phyloP scores from a whole-genome alignment of 2,888 invertebrate genomes.

The Pristionchus entomophagus region DNA sequence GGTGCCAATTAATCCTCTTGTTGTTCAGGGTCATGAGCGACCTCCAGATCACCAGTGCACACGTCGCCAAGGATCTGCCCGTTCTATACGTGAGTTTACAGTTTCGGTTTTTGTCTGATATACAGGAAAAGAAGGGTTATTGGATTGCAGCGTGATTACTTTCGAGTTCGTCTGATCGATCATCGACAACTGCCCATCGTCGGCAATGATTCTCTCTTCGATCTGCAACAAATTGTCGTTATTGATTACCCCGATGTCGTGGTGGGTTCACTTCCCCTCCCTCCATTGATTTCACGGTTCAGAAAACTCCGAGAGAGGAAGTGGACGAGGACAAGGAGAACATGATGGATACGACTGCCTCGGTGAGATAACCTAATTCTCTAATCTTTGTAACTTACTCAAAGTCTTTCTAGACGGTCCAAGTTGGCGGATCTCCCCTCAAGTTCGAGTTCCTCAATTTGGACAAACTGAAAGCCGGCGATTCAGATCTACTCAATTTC shows the following conservation, averaged over 20 bases:
- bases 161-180: conserved; percentile 28
- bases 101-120: neutral
- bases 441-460: conserved; percentile 24
- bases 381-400: neutral
- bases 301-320: neutral
- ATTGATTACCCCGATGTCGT: conserved; percentile 19
- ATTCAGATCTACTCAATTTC: conserved; percentile 10
- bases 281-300: neutral
- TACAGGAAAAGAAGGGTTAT: too few relatives aligned
- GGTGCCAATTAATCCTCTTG: too few relatives aligned
- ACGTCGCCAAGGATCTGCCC: neutral
- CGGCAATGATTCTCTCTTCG: neutral
- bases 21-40: neutral
- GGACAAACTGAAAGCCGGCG: conserved; percentile 13
- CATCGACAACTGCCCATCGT: neutral
- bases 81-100: neutral
- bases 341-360: neutral
- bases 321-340: conserved; percentile 39
- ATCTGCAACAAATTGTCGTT: neutral
- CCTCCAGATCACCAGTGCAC: conserved; percentile 6
- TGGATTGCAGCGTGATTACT: neutral
- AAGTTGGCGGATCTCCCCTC: conserved; percentile 32
- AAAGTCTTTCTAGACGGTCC: neutral
- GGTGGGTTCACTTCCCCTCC: neutral
- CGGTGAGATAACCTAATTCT: neutral